Evolutionary conservation across 35 echinoderm and acorn worm genomes (phyloP), one percentile per base, ranked within the genome.

Genomic region (Lytechinus pictus): DNA sequence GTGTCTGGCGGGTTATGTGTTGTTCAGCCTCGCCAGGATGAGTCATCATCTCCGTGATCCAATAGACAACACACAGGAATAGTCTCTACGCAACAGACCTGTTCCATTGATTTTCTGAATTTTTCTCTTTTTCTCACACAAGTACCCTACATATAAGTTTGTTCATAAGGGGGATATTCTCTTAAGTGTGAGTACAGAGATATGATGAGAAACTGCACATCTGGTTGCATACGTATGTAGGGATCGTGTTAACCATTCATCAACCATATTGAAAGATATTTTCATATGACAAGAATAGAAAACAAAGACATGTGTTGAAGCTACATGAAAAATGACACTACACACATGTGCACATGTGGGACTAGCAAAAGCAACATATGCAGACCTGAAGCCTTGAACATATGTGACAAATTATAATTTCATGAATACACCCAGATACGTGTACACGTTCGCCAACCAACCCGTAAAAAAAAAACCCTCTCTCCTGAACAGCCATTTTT

Each of bases 261-360:
- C 66, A 24, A 79, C 19, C 8, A n/a, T 44, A 44, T 44, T 44
- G 33, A 44, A 24, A 24, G 66, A 24, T 79, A 3, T 16, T 24
- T 79, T 79, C 66, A 8, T 79, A 79, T 79, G 66, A 79, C 5
- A 79, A 44, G 61, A 71, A 7, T n/a, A 24, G 66, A 19, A 79
- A 79, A 79, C 19, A 79, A 14, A 24, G n/a, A 79, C 66, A 79
- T 79, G 66, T 79, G 66, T 79, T 79, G 19, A 3, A 79, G 66
- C n/a, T 79, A 44, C 33, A 19, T 79, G 66, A 79, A 79, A 79
- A 16, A 79, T 79, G 66, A 79, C 66, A 24, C 66, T 24, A 8
- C 19, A n/a, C 66, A 79, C 66, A 79, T 79, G 66, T 79, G 66
- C 66, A 79, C 66, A 79, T 79, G 66, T 79, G 66, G 66, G 66